Evolutionary conservation across 2,888 invertebrate species (phyloP), one percentile per base, ranked within the genome.

Genomic region (Macrosoma leucophasiata): DNA sequence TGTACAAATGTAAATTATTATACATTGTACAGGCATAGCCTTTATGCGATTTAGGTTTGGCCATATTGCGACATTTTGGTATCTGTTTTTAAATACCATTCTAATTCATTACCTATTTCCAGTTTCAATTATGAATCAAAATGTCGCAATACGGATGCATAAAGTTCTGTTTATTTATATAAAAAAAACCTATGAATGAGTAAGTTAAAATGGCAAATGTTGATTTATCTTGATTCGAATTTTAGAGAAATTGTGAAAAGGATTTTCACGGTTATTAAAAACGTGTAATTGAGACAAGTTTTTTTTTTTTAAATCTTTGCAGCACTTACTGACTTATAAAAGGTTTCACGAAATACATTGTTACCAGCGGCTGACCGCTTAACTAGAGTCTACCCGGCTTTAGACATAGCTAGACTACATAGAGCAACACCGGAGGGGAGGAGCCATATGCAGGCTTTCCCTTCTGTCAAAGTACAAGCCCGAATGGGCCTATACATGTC

Each of bases 241-340:
- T 62, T 65, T 67, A 60, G 59, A 58, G 52, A 48, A 56, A 60
- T 65, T 66, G 68, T 73, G 72, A 44, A 64, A 63, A 54, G 53
- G 50, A 54, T 62, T 68, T 75, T 70, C 72, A 71, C 74, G 61
- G 64, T 71, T 60, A 76, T 70, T 73, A 77, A 78, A 76, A 70
- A 68, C 68, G 66, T 66, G 57, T 63, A 68, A 66, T 64, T 39
- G 58, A 52, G 40, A 45, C 13, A 13, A 23, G 28, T 43, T 44
- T 65, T 66, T 70, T 52, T 60, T 64, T 63, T 55, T 20, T 33
- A 33, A 5, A 25, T 24, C 12, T 4, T 13, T 10, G 12, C 24
- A 48, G 43, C n/a, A n/a, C n/a, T n/a, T n/a, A n/a, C n/a, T n/a
- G n/a, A n/a, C n/a, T n/a, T n/a, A n/a, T n/a, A n/a, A n/a, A n/a